Conservation (phyloP, 2,888 invertebrate species). For the Stenoptilia bipunctidactyla region DNA sequence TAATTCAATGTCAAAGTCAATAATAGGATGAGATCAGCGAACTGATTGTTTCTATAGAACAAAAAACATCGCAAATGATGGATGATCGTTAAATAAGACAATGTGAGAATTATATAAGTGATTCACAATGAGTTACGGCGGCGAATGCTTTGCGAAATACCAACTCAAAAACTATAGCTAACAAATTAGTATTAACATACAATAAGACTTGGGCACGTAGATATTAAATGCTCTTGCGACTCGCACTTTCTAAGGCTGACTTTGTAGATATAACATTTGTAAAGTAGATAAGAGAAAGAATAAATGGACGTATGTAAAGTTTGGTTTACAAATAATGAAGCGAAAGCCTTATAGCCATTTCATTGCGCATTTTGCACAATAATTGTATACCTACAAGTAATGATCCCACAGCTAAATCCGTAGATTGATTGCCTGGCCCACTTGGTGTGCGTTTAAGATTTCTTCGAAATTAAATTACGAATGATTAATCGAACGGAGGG, state of each 20-base stretch:
- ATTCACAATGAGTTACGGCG: background rate
- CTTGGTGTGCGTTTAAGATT: background rate
- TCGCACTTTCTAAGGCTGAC: background rate
- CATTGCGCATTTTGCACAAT: background rate
- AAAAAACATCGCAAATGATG: background rate
- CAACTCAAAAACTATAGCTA: background rate
- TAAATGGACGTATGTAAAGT: background rate
- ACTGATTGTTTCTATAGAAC: background rate
- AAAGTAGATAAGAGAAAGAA: no score
- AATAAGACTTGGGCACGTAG: constrained; percentile 1
- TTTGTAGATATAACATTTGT: no score
- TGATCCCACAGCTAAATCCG: background rate
- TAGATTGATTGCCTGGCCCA: background rate
- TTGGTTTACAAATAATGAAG: background rate
- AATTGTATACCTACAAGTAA: background rate
- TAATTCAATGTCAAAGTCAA: background rate
- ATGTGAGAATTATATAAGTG: background rate
- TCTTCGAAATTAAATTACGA: background rate
- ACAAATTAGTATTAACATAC: background rate
- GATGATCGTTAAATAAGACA: background rate
- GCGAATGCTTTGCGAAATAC: background rate
- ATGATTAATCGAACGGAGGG: background rate
- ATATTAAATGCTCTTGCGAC: background rate
- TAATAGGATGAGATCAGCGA: background rate
- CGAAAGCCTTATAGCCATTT: background rate